Evolutionary conservation across 2,797 vertebrate species (phyloP), one percentile per base, ranked within the genome.

Genomic region (Odontamblyopus rebecca): DNA sequence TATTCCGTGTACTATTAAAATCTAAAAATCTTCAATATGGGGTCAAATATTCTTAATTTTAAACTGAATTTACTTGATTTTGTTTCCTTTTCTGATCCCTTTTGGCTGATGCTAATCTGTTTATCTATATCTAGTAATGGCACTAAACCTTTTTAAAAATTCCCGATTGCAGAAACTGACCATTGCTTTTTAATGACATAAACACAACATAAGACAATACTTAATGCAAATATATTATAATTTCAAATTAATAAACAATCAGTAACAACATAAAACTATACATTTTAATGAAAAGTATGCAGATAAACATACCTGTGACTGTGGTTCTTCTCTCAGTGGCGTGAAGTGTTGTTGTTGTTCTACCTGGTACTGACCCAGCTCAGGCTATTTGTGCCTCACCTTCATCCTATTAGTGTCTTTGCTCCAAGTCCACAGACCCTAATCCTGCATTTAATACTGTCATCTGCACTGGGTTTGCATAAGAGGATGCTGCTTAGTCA

Each of bases 391-490:
- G 81, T 87, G 85, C 82, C 79, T 53, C 16, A 62, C 74, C 80
- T 73, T 88, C 8, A 95, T 94, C 94, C 92, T 78, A 87, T 94
- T 94, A 94, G 69, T 76, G 89, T 76, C 86, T 91, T 90, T 86
- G 72, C 78, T 81, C 76, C 69, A 77, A 65, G 84, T 67, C 69
- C 74, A 82, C 78, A 78, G 78, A 68, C 2, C 16, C 70, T 94
- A 93, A 94, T 94, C 93, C 91, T 67, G 64, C 50, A 61, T 67
- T 78, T 50, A 84, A 73, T 88, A 73, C 19, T 68, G 69, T 72
- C 67, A 53, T 30, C 56, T 51, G 69, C 63, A 61, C 68, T 74
- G 80, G 71, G 57, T 89, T 79, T 73, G 63, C 48, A 60, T 53
- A 62, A 77, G 27, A 74, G 51, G 50, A 41, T 69, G 76, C 73